phyloP scores from a whole-genome alignment of 2,888 invertebrate genomes.

The Anthoptus insignis region DNA sequence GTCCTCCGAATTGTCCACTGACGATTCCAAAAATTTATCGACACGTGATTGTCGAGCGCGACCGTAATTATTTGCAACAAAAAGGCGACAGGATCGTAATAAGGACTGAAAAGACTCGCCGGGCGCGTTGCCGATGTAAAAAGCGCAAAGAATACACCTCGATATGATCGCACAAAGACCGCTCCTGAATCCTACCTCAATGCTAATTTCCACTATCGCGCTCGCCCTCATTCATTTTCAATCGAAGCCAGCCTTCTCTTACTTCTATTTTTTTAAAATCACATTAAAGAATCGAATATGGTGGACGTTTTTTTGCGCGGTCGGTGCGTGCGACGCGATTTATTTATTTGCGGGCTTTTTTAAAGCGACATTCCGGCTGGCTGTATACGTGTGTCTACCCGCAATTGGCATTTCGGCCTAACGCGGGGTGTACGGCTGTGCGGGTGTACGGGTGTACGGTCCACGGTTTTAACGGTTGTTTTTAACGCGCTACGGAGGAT shows the following conservation, averaged over 20 bases:
- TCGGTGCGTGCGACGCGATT: slow-evolving; percentile 84
- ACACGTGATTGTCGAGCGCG: slow-evolving; percentile 62
- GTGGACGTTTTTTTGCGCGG: slow-evolving; percentile 79
- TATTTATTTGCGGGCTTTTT: slow-evolving; percentile 86
- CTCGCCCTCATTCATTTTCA: slow-evolving; percentile 87
- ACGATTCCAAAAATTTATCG: slow-evolving; percentile 54
- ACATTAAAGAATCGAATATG: slow-evolving; percentile 87
- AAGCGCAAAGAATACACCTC: slow-evolving; percentile 87
- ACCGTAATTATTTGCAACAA: slow-evolving; percentile 81
- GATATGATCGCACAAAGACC: slow-evolving; percentile 87
- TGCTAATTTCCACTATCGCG: slow-evolving; percentile 88
- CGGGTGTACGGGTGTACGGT: too few relatives aligned
- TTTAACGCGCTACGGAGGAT: slow-evolving; percentile 84
- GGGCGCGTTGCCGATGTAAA: slow-evolving; percentile 78
- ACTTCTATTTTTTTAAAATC: slow-evolving; percentile 85
- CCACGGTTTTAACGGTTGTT: slow-evolving; percentile 86
- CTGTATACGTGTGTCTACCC: slow-evolving; percentile 87
- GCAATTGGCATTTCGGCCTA: slow-evolving; percentile 86
- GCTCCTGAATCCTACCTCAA: slow-evolving; percentile 85
- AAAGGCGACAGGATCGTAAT: slow-evolving; percentile 81
- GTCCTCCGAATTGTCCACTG: slow-evolving; percentile 30
- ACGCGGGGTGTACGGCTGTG: slow-evolving; percentile 85
- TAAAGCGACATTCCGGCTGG: slow-evolving; percentile 85
- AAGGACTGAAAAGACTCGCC: slow-evolving; percentile 75
- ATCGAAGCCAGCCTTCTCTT: slow-evolving; percentile 82